These are phyloP conservation scores for Mactromeris polynyma DNA, from an alignment of 2,888 invertebrate genomes.

Conservation along the genomic window DNA sequence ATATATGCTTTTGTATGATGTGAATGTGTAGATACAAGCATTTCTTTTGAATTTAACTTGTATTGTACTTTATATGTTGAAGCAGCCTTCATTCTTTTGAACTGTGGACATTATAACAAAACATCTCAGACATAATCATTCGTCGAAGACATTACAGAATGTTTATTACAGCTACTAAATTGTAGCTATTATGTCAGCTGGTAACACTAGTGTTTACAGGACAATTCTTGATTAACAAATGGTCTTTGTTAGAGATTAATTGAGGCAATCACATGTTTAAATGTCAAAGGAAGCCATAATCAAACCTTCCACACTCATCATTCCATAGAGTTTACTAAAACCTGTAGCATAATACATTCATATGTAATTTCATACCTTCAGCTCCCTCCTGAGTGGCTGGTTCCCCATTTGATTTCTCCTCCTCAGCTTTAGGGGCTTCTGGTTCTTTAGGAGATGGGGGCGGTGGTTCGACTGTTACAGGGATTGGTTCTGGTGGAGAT, in stretches of 20 bases:
- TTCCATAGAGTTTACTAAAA: too few relatives aligned
- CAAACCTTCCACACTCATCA: conserved; percentile 22
- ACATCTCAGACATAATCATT: too few relatives aligned
- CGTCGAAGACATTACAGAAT: too few relatives aligned
- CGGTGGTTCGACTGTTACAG: conserved; percentile 54
- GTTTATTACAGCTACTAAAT: too few relatives aligned
- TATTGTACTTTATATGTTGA: background rate
- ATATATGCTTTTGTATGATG: background rate
- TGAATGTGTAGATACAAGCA: too few relatives aligned
- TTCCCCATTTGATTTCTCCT: conserved; percentile 51
- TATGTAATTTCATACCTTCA: conserved; percentile 2
- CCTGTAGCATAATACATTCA: too few relatives aligned
- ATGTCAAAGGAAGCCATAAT: background rate
- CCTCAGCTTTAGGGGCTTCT: conserved; percentile 29
- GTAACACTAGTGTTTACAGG: background rate
- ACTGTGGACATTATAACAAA: too few relatives aligned
- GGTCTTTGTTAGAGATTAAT: background rate
- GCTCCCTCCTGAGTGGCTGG: conserved; percentile 3
- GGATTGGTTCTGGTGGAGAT: conserved; percentile 64
- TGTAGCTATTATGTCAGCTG: too few relatives aligned
- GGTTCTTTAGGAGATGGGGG: conserved; percentile 30
- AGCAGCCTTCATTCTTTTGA: too few relatives aligned
- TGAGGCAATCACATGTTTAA: background rate
- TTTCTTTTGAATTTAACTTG: too few relatives aligned
- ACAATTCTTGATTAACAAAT: background rate